Base-by-base conservation (phyloP, 2,113 vertebrate genomes). In the Tragulus kanchil region DNA sequence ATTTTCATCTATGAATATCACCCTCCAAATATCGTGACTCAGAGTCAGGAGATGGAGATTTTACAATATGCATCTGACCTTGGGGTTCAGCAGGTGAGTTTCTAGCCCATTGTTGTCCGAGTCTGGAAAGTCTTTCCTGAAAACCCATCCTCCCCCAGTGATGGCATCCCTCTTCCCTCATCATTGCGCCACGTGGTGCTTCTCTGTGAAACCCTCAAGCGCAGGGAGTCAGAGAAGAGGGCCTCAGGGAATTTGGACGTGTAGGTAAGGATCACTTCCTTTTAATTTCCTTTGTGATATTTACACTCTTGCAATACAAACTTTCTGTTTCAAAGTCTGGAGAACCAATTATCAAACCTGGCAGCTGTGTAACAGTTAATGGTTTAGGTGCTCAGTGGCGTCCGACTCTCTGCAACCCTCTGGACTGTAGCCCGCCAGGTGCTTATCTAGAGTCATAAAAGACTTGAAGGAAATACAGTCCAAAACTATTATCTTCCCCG, bases 51-150 rank as follows among this genome's bases (percentile, higher is more conserved):
- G 45, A 54, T 28, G 69, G 69, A 93, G 69, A 65, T 95, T 93
- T 95, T 36, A 28, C 71, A 19, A 42, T 95, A 77, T 94, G 95
- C 69, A 95, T 97, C 84, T 84, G 16, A 89, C 78, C 81, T 59
- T 92, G 94, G 73, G 48, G 36, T 45, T 96, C 90, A 56, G 54
- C 9, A 36, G 85, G 16, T 77, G 52, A 95, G 90, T 96, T 73
- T 97, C 84, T 90, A 71, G 26, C 90, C 69, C 54, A 25, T 15
- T 2, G 73, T 93, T 93, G 90, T 67, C 97, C 61, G 91, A 75
- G 92, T 92, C 59, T 52, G 45, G 21, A 83, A 85, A 97, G 82
- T 52, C 77, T 87, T 94, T n/a, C 89, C 93, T 92, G 75, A 87
- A 90, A 94, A 83, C 52, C 45, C 54, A 26, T 9, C 25, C 12